Conservation (phyloP, 92 coral and sea anemone species). For the Zoanthus sociatus region DNA sequence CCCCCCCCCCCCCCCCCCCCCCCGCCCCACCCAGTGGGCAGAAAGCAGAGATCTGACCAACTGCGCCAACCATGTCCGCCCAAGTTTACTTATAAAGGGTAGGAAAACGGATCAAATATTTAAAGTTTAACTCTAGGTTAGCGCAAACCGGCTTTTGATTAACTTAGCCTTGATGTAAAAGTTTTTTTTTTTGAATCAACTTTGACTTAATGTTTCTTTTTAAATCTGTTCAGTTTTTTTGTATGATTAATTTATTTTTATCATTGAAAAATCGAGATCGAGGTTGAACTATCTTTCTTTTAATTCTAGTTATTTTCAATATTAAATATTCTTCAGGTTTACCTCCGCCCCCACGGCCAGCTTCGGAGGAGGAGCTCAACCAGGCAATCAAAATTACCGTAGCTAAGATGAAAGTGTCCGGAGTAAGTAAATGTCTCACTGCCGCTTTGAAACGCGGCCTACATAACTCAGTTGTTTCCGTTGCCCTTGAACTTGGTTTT, state of each 20-base stretch:
- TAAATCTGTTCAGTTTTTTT: too few species aligned
- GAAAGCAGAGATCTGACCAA: too few species aligned
- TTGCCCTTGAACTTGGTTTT: neutral
- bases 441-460: neutral
- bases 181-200: too few species aligned
- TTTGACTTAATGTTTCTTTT: too few species aligned
- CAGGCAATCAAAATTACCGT: constrained; percentile 29
- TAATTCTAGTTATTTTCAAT: neutral
- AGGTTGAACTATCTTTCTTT: neutral
- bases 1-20: too few species aligned
- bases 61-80: too few species aligned
- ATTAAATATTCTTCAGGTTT: neutral
- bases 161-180: too few species aligned
- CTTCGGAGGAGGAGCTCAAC: constrained; percentile 30
- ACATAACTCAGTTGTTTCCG: neutral
- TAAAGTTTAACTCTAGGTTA: too few species aligned
- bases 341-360: constrained; percentile 27
- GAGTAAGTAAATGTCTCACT: neutral
- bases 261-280: neutral
- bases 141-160: too few species aligned
- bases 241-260: neutral
- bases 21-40: too few species aligned
- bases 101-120: too few species aligned
- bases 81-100: too few species aligned
- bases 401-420: constrained; percentile 11